phyloP scores from a whole-genome alignment of 2,888 invertebrate species.

The Diaperis boleti region DNA sequence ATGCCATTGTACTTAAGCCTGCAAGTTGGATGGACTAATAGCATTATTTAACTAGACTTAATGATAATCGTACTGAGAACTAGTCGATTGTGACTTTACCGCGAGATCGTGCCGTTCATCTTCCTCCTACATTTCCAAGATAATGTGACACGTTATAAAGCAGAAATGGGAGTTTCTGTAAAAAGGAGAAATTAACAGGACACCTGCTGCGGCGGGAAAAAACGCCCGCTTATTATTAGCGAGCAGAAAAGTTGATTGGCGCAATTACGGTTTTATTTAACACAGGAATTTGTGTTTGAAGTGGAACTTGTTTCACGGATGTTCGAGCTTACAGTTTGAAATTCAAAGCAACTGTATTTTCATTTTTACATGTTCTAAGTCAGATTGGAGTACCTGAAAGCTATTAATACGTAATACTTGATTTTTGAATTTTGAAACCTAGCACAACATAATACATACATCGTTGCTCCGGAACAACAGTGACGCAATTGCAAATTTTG shows the following conservation, averaged over 20 bases:
- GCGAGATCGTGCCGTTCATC: constrained; percentile 13
- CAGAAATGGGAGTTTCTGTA: constrained; percentile 3
- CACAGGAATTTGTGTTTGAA: neutral
- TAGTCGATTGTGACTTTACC: constrained; percentile 9
- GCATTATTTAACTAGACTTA: constrained; percentile 13
- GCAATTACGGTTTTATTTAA: constrained; percentile 4
- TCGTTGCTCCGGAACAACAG: no score
- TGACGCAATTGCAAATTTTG: no score
- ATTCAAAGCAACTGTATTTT: no score
- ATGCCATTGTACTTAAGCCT: constrained; percentile 4
- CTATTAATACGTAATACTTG: no score
- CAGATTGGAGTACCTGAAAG: no score
- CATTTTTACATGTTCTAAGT: no score
- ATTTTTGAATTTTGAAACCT: no score
- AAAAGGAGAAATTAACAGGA: constrained; percentile 10
- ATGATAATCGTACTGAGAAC: constrained; percentile 18
- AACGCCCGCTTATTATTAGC: constrained; percentile 5
- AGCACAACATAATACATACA: no score
- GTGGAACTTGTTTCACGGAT: neutral
- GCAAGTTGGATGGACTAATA: constrained; percentile 14
- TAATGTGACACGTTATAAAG: constrained; percentile 3
- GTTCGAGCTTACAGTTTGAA: neutral
- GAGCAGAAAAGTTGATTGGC: constrained; percentile 2
- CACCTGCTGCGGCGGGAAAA: constrained; percentile 13
- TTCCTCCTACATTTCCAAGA: constrained; percentile 10